These are phyloP conservation scores for Myocastor coypus DNA, from an alignment of 2,113 vertebrate genomes.

Conservation along the genomic window DNA sequence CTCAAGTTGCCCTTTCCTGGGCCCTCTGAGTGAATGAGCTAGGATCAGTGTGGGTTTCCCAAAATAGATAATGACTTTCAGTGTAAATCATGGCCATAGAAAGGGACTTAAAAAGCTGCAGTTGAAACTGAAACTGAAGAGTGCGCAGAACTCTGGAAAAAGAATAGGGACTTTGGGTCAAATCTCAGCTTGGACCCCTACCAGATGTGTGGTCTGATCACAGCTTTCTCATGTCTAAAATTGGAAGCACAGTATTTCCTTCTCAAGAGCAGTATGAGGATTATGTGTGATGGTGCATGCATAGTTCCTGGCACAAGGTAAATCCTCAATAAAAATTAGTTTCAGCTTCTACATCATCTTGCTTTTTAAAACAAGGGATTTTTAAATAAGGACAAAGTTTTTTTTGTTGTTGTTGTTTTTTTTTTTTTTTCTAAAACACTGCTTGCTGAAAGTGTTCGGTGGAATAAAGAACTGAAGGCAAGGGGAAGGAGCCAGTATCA, in stretches of 20 bases:
- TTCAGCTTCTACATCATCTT: constrained; percentile 33
- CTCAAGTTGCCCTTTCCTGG: constrained; percentile 1
- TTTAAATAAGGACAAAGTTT: background rate
- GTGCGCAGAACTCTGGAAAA: constrained; percentile 7
- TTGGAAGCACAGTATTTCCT: constrained; percentile 22
- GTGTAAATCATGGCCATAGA: constrained; percentile 10
- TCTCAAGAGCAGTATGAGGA: constrained; percentile 33
- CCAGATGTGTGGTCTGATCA: constrained; percentile 21
- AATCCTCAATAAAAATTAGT: constrained; percentile 34
- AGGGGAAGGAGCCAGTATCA: background rate
- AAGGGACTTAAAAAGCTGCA: constrained; percentile 53
- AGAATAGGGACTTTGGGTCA: constrained; percentile 30
- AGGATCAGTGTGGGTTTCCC: background rate
- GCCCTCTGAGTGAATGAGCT: constrained; percentile 35
- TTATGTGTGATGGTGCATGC: constrained; percentile 1
- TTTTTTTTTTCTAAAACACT: constrained; percentile 47
- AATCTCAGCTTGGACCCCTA: constrained; percentile 22
- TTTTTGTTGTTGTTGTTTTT: no score
- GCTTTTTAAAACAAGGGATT: constrained; percentile 37
- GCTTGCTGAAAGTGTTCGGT: background rate
- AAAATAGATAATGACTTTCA: constrained; percentile 64
- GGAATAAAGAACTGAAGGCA: background rate
- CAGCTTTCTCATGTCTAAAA: constrained; percentile 60
- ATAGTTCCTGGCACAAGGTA: background rate
- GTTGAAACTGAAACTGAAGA: constrained; percentile 40